Evolutionary conservation across 1,140 invertebrate species (phyloP), one percentile per base, ranked within the genome.

Genomic region (Piezodorus guildinii): DNA sequence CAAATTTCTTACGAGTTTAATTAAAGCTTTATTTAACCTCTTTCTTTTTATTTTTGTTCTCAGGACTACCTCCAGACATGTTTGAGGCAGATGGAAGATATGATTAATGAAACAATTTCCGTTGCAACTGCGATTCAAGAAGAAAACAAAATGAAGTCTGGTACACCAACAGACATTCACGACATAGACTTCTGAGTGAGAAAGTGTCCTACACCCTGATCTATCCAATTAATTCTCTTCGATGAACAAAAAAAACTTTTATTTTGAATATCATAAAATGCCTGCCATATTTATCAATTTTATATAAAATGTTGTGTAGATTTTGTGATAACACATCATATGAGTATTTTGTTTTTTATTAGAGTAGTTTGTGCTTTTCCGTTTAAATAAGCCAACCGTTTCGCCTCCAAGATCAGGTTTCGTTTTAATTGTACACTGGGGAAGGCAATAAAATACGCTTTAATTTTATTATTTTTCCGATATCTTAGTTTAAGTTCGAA

Each of bases 141-240:
- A 63, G 65, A 68, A 69, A 66, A 68, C 66, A 25, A 73, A 74
- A 56, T 72, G 71, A 86, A 86, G 74, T 85, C 87, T 46, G 82
- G 83, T 65, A 91, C 87, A 23, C 88, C 87, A 51, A 90, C 87
- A 64, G 87, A 90, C 73, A 85, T 91, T 65, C 78, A 84, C 67
- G 84, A 86, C 71, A 80, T 87, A 65, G 83, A 85, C 74, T 86
- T 87, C 73, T 86, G 74, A 79, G 65, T 34, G 44, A 62, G 19
- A 17, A 19, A 19, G 3, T 60, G 12, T 60, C 58, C 27, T 17
- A 27, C 49, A 54, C 51, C 49, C 49, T 62, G 46, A 54, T 44
- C 58, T 39, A 43, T 25, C 21, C 15, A 19, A 49, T 49, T 49
- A 8, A 46, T 62, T 62, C 30, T 52, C 15, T 44, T 62, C 51